Percentiles rank a stretch among this genome's conserved stretches.
Evolutionary conservation across 2,888 invertebrate species (phyloP).

Genomic region (Ophion costatus): DNA sequence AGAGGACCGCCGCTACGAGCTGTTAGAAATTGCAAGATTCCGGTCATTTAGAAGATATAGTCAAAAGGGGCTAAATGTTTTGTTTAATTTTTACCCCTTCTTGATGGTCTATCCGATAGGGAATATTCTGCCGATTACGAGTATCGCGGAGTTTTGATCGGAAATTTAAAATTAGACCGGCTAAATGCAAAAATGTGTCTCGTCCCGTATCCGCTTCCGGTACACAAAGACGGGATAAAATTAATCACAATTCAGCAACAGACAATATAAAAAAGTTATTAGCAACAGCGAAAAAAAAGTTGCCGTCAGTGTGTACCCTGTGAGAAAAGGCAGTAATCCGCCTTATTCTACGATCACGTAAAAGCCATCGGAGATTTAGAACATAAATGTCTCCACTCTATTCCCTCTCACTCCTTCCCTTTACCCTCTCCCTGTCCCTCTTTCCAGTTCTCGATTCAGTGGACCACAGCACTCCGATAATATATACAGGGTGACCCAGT

Average conservation of each 20-base stretch:
- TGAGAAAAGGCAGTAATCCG: slow-evolving; percentile 14
- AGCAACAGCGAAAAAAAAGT: not conserved
- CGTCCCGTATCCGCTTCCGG: not conserved
- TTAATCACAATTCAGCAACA: not conserved
- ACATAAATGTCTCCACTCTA: slow-evolving; percentile 19
- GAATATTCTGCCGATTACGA: too few relatives aligned
- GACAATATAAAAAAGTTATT: not conserved
- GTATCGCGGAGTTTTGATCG: too few relatives aligned
- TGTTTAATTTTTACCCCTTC: too few relatives aligned
- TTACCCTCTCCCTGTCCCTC: slow-evolving; percentile 1
- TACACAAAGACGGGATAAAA: not conserved
- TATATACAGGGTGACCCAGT: not conserved
- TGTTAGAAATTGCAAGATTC: too few relatives aligned
- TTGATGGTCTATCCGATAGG: too few relatives aligned
- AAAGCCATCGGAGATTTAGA: slow-evolving; percentile 30
- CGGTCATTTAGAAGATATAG: too few relatives aligned
- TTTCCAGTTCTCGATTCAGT: slow-evolving; percentile 46
- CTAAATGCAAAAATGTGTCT: too few relatives aligned
- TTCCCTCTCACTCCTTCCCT: not conserved
- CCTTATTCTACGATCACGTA: slow-evolving; percentile 29
- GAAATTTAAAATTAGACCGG: too few relatives aligned
- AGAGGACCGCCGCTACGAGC: too few relatives aligned
- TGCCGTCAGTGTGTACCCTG: not conserved
- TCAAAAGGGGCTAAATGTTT: too few relatives aligned
- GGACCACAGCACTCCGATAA: slow-evolving; percentile 32